A percentile compares a stretch with the other conserved stretches of the same genome.
Conservation (phyloP, 2,113 vertebrate genomes). For the Eptesicus fuscus region DNA sequence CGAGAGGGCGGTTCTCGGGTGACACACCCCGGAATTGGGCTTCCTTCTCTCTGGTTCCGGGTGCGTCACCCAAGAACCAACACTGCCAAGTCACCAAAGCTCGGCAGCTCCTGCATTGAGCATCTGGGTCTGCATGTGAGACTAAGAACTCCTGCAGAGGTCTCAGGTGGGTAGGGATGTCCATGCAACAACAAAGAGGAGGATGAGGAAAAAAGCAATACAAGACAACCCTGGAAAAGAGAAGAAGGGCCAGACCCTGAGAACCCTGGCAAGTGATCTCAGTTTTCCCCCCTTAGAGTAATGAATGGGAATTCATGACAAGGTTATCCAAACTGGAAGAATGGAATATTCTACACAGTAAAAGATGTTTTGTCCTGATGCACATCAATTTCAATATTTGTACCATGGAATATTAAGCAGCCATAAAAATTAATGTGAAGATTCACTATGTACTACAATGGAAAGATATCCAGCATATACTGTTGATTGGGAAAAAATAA, state of each 20-base stretch:
- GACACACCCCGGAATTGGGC: too few species aligned
- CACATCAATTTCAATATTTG: slow-evolving; percentile 6
- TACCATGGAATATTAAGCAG: not conserved
- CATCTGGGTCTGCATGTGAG: not conserved
- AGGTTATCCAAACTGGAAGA: not conserved
- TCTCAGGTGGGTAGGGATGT: not conserved
- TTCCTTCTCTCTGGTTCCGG: too few species aligned
- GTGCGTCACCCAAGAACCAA: too few species aligned
- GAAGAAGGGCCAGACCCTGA: not conserved
- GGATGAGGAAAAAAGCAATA: not conserved
- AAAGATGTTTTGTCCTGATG: not conserved
- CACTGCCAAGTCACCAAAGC: too few species aligned
- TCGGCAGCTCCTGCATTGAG: too few species aligned
- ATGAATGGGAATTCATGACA: not conserved
- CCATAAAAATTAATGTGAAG: not conserved
- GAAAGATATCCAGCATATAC: not conserved
- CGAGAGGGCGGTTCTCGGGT: too few species aligned
- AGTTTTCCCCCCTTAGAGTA: not conserved
- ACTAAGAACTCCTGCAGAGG: not conserved
- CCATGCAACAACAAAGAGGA: not conserved
- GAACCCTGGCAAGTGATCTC: not conserved
- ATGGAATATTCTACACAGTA: not conserved
- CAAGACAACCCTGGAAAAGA: not conserved
- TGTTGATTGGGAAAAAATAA: not conserved
- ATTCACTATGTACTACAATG: not conserved